These are phyloP conservation scores for Drosophila nannoptera DNA, from an alignment of 1,140 invertebrate species.

Conservation along the genomic window DNA sequence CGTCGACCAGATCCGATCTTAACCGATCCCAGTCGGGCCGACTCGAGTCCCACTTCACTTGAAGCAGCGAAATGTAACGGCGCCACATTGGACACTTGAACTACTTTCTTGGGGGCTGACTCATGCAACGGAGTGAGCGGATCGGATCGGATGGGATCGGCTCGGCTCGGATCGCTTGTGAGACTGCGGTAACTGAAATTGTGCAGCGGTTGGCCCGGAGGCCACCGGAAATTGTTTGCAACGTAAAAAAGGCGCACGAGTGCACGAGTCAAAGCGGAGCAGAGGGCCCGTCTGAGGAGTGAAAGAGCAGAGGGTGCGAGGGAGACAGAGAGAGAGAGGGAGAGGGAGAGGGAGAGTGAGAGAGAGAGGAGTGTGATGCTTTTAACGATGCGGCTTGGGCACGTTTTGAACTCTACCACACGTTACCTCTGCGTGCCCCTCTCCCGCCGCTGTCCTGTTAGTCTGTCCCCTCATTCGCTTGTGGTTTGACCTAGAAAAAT, in stretches of 20 bases:
- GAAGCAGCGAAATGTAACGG: constrained; percentile 69
- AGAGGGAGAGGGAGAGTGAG: background rate
- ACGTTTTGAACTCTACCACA: constrained; percentile 71
- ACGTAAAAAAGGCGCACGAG: constrained; percentile 4
- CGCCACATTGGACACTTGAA: constrained; percentile 66
- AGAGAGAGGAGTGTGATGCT: constrained; percentile 27
- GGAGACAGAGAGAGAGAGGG: background rate
- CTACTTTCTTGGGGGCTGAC: constrained; percentile 56
- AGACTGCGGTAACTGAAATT: constrained; percentile 35
- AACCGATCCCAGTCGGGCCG: background rate
- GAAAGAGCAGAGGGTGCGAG: background rate
- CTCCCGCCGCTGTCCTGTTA: background rate
- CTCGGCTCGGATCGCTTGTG: background rate
- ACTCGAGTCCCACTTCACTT: constrained; percentile 42
- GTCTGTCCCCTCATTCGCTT: constrained; percentile 43
- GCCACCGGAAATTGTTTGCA: constrained; percentile 68
- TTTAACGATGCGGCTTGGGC: constrained; percentile 62
- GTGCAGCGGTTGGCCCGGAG: constrained; percentile 41
- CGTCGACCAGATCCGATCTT: background rate
- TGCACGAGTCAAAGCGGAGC: background rate
- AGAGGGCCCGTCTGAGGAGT: background rate
- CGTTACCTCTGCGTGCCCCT: constrained; percentile 29
- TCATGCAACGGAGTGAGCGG: constrained; percentile 23
- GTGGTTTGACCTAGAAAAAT: constrained; percentile 70
- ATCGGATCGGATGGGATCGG: constrained; percentile 14